Evolutionary conservation across 2,888 invertebrate genomes (phyloP).

Genomic region (Tetragonula carbonaria): DNA sequence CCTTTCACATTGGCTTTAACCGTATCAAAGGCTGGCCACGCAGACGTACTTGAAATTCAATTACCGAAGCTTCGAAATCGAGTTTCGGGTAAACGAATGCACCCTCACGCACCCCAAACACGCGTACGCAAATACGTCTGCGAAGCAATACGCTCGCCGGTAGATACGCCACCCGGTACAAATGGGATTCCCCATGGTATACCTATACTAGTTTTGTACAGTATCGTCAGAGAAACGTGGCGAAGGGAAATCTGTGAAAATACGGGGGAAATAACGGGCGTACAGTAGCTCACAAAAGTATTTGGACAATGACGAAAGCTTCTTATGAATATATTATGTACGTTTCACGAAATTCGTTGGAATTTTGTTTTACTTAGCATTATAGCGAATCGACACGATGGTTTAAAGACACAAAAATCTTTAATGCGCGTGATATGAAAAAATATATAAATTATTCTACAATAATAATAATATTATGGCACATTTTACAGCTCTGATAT

Average conservation of each 20-base stretch:
- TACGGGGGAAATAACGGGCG: conserved; percentile 20
- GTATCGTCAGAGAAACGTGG: conserved; percentile 10
- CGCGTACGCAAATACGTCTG: conserved; percentile 66
- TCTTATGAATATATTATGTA: not conserved
- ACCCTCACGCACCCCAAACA: conserved; percentile 71
- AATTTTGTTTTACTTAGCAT: not conserved
- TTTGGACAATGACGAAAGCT: not conserved
- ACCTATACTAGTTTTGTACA: conserved; percentile 16
- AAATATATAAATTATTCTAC: too few relatives aligned
- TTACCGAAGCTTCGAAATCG: conserved; percentile 69
- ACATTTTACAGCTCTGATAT: too few relatives aligned
- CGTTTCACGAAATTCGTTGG: not conserved
- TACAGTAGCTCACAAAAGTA: not conserved
- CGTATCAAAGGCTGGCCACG: conserved; percentile 27
- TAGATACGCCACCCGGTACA: conserved; percentile 41
- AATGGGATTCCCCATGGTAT: conserved; percentile 50
- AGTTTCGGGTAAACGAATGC: conserved; percentile 74
- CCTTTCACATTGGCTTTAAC: conserved; percentile 30
- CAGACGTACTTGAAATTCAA: conserved; percentile 66
- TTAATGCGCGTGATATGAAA: too few relatives aligned
- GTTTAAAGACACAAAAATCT: too few relatives aligned
- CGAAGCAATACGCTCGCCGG: conserved; percentile 62
- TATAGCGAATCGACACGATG: too few relatives aligned
- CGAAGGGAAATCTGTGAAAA: conserved; percentile 23
- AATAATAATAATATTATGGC: too few relatives aligned